These are phyloP conservation scores for Manis pentadactyla DNA, from an alignment of 2,797 vertebrate species.

Conservation along the genomic window DNA sequence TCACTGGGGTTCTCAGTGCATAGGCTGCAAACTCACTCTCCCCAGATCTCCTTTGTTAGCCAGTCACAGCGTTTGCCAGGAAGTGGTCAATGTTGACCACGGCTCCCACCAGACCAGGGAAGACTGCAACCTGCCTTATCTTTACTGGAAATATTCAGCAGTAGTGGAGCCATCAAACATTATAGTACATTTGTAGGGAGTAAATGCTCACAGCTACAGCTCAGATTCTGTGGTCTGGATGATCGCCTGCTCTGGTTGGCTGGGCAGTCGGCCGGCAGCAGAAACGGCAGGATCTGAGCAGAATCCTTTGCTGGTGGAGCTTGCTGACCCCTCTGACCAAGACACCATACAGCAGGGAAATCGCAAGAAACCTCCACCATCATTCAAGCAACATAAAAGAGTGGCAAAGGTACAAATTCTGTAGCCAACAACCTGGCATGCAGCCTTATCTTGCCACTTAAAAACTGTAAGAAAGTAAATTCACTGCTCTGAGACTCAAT, in stretches of 20 bases:
- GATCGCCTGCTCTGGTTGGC: background rate
- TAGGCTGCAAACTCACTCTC: background rate
- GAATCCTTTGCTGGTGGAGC: background rate
- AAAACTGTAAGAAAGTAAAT: background rate
- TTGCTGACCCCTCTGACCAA: background rate
- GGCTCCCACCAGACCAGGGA: background rate
- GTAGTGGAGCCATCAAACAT: background rate
- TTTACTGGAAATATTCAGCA: background rate
- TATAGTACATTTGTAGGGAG: background rate
- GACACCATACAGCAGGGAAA: background rate
- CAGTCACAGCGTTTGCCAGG: background rate
- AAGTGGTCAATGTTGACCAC: background rate
- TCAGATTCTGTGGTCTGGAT: background rate
- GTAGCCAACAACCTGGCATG: background rate
- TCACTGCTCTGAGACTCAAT: background rate
- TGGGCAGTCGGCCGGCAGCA: background rate
- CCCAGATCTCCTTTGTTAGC: background rate
- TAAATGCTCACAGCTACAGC: background rate
- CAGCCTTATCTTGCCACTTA: background rate
- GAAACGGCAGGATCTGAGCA: background rate
- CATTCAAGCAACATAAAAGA: background rate
- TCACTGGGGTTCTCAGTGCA: background rate
- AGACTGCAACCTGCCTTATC: background rate
- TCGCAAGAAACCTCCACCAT: slow-evolving; percentile 6
- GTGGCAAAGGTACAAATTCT: background rate